These are phyloP conservation scores for Latrodectus geometricus DNA, from an alignment of 1,140 invertebrate species.

Conservation along the genomic window DNA sequence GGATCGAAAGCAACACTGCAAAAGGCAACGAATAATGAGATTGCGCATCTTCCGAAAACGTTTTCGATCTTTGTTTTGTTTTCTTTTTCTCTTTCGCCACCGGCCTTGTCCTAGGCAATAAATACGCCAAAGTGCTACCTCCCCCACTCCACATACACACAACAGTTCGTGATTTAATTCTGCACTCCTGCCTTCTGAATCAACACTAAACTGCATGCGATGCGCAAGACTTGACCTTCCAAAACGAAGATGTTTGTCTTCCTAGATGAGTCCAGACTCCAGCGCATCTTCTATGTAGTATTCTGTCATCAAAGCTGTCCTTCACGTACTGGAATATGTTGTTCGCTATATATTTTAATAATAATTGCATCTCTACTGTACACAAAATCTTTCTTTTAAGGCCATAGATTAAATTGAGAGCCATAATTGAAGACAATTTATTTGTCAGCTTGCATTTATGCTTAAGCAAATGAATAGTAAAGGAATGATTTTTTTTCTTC, in stretches of 20 bases:
- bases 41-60: background rate
- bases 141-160: too few relatives aligned
- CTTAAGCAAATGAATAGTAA: too few relatives aligned
- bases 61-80: background rate
- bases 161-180: background rate
- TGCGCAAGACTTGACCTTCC: background rate
- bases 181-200: background rate
- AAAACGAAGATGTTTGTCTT: background rate
- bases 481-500: too few relatives aligned
- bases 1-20: background rate
- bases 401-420: too few relatives aligned
- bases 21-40: background rate
- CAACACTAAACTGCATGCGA: background rate
- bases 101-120: background rate
- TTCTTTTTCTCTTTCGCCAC: background rate
- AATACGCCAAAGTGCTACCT: background rate
- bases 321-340: too few relatives aligned
- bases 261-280: background rate
- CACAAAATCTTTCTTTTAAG: too few relatives aligned
- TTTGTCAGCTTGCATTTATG: too few relatives aligned
- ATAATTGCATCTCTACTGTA: too few relatives aligned
- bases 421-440: too few relatives aligned
- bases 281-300: background rate
- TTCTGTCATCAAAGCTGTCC: too few relatives aligned
- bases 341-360: too few relatives aligned